Conservation (phyloP, 2,113 vertebrate species). For the Percopsis transmontana region DNA sequence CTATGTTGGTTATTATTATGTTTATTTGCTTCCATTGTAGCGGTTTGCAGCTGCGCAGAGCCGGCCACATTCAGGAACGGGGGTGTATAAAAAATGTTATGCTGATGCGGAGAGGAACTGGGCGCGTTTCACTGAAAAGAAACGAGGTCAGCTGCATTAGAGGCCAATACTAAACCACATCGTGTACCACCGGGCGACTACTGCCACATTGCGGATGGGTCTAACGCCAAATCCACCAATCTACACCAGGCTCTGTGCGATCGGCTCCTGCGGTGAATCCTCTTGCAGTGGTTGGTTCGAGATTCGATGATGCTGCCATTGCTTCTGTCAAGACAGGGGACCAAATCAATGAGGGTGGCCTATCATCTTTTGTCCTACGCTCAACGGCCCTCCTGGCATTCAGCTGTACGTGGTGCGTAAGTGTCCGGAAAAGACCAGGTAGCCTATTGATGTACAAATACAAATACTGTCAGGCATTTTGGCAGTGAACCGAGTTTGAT, state of each 20-base stretch:
- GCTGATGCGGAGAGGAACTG: slow-evolving; percentile 25
- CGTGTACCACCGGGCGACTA: not conserved
- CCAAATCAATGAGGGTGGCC: slow-evolving; percentile 38
- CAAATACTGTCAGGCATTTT: slow-evolving; percentile 11
- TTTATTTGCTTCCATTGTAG: not conserved
- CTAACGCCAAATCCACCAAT: slow-evolving; percentile 6
- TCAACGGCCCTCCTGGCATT: slow-evolving; percentile 22
- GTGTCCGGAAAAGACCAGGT: slow-evolving; percentile 7
- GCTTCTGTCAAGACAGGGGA: slow-evolving; percentile 23
- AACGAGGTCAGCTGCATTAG: slow-evolving; percentile 40
- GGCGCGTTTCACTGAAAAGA: slow-evolving; percentile 20
- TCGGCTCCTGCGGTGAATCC: slow-evolving; percentile 38
- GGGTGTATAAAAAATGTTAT: slow-evolving; percentile 17
- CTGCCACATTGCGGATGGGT: slow-evolving; percentile 31
- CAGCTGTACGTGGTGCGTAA: slow-evolving; percentile 30
- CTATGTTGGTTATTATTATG: not conserved
- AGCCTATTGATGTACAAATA: slow-evolving; percentile 18
- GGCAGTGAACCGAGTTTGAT: slow-evolving; percentile 24
- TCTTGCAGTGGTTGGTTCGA: slow-evolving; percentile 35
- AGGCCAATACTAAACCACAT: slow-evolving; percentile 21
- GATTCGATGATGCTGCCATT: slow-evolving; percentile 27
- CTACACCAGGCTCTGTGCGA: slow-evolving; percentile 47
- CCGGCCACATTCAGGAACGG: slow-evolving; percentile 2
- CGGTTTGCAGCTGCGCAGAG: slow-evolving; percentile 57
- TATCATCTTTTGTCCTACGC: slow-evolving; percentile 31